phyloP scores from a whole-genome alignment of 2,113 vertebrate species.

The Macrotis lagotis region DNA sequence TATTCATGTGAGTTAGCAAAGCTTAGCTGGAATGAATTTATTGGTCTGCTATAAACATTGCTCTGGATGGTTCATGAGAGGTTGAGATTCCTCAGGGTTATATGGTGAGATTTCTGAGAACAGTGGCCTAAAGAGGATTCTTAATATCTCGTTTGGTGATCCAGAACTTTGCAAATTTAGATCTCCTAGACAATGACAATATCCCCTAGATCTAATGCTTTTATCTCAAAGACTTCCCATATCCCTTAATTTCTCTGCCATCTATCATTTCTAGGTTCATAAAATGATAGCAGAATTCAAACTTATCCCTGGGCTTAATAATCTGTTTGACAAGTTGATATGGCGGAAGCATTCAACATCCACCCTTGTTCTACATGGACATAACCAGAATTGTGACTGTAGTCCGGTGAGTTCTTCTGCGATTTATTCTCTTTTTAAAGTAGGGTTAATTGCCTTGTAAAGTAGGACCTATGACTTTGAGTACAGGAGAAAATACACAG shows the following conservation, averaged over 20 bases:
- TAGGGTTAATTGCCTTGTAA: background rate
- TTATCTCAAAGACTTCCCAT: background rate
- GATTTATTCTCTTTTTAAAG: background rate
- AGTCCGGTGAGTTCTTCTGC: slow-evolving; percentile 90
- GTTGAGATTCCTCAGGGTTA: background rate
- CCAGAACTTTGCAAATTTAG: background rate
- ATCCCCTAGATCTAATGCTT: background rate
- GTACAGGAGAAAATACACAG: background rate
- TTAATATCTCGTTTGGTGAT: background rate
- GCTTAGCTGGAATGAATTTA: background rate
- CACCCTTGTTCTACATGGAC: slow-evolving; percentile 94
- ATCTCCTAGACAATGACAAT: background rate
- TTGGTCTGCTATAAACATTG: background rate
- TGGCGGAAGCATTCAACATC: slow-evolving; percentile 96
- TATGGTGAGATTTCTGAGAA: background rate
- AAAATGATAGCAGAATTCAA: slow-evolving; percentile 98
- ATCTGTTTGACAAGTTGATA: slow-evolving; percentile 98
- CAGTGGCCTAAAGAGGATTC: background rate
- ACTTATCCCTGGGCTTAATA: slow-evolving; percentile 97
- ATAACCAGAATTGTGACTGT: slow-evolving; percentile 99
- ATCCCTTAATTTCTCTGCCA: background rate
- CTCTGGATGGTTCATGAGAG: background rate
- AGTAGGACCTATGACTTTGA: background rate
- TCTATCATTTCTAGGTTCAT: slow-evolving; percentile 88
- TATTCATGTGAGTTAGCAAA: background rate